Base-by-base conservation (phyloP, 2,797 vertebrate species). In the Tenualosa ilisha region DNA sequence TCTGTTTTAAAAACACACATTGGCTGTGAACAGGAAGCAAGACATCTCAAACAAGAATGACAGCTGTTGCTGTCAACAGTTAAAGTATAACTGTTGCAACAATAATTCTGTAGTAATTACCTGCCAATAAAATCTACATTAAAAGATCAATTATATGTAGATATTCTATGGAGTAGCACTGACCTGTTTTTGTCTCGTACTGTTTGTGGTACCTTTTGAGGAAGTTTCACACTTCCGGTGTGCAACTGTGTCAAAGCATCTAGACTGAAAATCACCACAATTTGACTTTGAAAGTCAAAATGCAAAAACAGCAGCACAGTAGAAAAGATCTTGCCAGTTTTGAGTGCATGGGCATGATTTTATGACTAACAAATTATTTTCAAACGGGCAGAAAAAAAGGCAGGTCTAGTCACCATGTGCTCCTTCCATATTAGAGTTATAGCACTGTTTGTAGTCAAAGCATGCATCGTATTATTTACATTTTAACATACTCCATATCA, bases 151-250 rank as follows among this genome's bases (percentile, higher is more conserved):
- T 20, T 20, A 11, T 15, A 46, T 8, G 20, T 43, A 11, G 17
- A 79, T 9, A 61, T 79, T 49, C 6, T 43, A 61, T 81, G 63
- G 2, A 6, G 61, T 12, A 6, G 61, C n/a, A 51, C 40, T 65
- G 31, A 84, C 43, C 24, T 53, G 12, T 79, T 13, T 53, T 81
- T 49, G 31, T 79, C 56, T 82, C 26, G 59, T 40, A 50, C 61
- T 7, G 51, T 24, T 61, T 68, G 84, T 68, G 59, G 20, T 50
- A 53, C 56, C 26, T 63, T 85, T 68, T 85, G 81, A 85, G 49
- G 81, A 85, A 82, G 59, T 40, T 61, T 51, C 46, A 51, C 20
- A 82, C 26, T 82, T 85, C 84, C 84, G 82, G 84, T 85, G 56
- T 84, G 65, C 17, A 84, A 84, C 82, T 83, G 8, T 50, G 61